These are phyloP conservation scores for Phrynocephalus vlangalii DNA, from an alignment of 2,797 vertebrate genomes.

Conservation along the genomic window DNA sequence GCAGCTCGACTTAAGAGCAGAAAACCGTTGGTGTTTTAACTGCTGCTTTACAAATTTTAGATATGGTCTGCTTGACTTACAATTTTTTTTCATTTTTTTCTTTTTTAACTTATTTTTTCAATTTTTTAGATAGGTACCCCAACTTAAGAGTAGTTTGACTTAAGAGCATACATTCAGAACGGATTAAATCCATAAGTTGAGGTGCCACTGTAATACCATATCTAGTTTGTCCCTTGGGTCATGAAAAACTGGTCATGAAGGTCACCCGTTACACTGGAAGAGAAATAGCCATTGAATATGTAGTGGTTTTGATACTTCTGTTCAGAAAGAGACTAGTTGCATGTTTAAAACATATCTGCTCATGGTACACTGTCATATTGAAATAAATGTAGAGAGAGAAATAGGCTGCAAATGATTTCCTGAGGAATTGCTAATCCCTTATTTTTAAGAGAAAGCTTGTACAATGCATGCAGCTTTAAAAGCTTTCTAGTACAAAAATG, in stretches of 20 bases:
- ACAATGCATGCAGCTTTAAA: constrained; percentile 43
- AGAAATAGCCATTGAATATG: not conserved
- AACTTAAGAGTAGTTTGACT: too few relatives aligned
- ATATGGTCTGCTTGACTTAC: too few relatives aligned
- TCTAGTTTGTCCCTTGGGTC: not conserved
- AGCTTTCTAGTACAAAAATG: constrained; percentile 8
- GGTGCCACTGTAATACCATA: not conserved
- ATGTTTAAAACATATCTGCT: not conserved
- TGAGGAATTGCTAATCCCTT: constrained; percentile 5
- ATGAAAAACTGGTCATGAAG: not conserved
- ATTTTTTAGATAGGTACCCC: too few relatives aligned
- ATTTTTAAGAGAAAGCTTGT: constrained; percentile 12
- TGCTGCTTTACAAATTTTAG: too few relatives aligned
- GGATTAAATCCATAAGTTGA: too few relatives aligned
- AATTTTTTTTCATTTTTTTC: too few relatives aligned
- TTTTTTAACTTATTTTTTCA: too few relatives aligned
- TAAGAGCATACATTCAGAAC: too few relatives aligned
- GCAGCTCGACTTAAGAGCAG: too few relatives aligned
- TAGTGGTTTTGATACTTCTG: not conserved
- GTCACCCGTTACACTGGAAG: not conserved
- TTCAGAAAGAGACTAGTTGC: not conserved
- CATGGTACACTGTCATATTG: not conserved
- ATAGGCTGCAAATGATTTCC: constrained; percentile 3
- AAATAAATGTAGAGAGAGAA: constrained; percentile 9
- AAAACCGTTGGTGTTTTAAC: too few relatives aligned